These are phyloP conservation scores for Xylota segnis DNA, from an alignment of 2,888 invertebrate species.

Conservation along the genomic window DNA sequence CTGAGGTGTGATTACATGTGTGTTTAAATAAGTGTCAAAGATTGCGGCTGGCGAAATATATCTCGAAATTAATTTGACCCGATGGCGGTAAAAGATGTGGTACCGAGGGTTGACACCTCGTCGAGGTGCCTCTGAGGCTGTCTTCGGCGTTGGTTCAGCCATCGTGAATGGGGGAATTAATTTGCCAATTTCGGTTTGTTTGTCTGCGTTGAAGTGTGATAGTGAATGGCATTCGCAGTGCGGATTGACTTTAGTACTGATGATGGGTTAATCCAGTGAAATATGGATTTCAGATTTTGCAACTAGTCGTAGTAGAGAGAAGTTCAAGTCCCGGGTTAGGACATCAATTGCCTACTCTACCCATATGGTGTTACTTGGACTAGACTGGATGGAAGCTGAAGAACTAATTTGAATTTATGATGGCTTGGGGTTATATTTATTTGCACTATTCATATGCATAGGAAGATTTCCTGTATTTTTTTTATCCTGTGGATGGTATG, in stretches of 20 bases:
- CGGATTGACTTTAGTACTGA: conserved; percentile 20
- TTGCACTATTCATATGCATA: too few species aligned
- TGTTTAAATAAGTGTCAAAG: conserved; percentile 75
- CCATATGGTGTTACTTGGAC: background rate
- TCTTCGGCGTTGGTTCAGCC: background rate
- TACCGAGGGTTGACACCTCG: conserved; percentile 42
- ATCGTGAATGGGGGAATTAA: conserved; percentile 52
- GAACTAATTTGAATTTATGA: background rate
- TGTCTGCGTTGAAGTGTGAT: conserved; percentile 52
- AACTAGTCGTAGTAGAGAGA: background rate
- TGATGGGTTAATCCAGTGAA: conserved; percentile 57
- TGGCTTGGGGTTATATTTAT: too few species aligned
- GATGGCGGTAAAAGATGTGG: conserved; percentile 60
- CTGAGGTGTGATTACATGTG: conserved; percentile 69
- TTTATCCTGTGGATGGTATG: too few species aligned
- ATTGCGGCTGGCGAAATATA: conserved; percentile 57
- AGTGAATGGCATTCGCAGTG: conserved; percentile 44
- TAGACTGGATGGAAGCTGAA: background rate
- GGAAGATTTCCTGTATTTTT: too few species aligned
- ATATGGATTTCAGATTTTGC: conserved; percentile 25
- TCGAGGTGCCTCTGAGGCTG: background rate
- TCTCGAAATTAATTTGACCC: conserved; percentile 64
- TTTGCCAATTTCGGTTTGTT: conserved; percentile 51
- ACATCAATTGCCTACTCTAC: background rate
- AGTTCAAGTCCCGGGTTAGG: background rate